Percentiles rank a stretch among this genome's conserved stretches.
phyloP scores from a whole-genome alignment of 2,113 vertebrate species.

The Potamarius usumacintae region DNA sequence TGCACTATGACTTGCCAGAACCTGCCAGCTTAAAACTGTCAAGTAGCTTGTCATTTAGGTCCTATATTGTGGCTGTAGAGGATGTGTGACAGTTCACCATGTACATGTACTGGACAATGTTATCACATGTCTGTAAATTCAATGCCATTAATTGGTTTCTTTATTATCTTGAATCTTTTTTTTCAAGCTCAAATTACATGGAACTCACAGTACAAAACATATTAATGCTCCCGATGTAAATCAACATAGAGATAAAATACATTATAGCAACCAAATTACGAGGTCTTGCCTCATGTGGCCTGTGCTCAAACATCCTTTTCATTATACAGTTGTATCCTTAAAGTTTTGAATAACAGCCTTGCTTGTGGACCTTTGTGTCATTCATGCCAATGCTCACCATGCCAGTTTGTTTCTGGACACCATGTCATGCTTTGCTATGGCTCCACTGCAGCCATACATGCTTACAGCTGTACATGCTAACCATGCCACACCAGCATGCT shows the following conservation, averaged over 20 bases:
- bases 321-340: neutral
- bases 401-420: constrained; percentile 17
- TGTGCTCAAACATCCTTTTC: constrained; percentile 1
- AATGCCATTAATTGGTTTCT: neutral
- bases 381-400: constrained; percentile 15
- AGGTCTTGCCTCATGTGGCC: neutral
- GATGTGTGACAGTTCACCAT: constrained; percentile 23
- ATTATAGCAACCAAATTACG: neutral
- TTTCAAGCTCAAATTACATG: neutral
- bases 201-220: neutral
- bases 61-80: constrained; percentile 28
- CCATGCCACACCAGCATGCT: neutral
- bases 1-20: constrained; percentile 38
- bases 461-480: neutral
- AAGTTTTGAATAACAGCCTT: constrained; percentile 4
- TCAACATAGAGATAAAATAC: neutral
- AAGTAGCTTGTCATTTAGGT: constrained; percentile 27
- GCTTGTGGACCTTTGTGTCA: constrained; percentile 5
- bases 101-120: neutral
- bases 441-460: constrained; percentile 6
- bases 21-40: constrained; percentile 10
- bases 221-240: neutral
- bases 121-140: neutral
- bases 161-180: neutral
- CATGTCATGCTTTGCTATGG: constrained; percentile 25